Percentiles rank a stretch among this genome's conserved stretches.
These are phyloP conservation scores for Florisuga fusca DNA, from an alignment of 2,797 vertebrate genomes.

Conservation along the genomic window DNA sequence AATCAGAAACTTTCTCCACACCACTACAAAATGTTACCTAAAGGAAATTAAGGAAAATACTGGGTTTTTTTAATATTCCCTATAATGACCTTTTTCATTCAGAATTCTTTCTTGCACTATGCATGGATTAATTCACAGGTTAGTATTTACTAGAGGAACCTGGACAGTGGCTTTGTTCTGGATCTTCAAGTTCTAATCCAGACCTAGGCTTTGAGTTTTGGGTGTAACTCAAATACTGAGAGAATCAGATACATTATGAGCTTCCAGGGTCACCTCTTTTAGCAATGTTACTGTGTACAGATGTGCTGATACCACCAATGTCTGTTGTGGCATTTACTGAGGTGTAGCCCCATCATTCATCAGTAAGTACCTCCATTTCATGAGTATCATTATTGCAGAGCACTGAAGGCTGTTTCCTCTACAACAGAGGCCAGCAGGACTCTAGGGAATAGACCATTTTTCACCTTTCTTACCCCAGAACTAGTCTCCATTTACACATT, in stretches of 20 bases:
- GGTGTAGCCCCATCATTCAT: background rate
- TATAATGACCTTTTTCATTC: background rate
- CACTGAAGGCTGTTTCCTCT: background rate
- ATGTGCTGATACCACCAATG: accelerated
- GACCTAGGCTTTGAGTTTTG: background rate
- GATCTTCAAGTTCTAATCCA: background rate
- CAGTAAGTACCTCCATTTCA: background rate
- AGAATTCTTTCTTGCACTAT: background rate
- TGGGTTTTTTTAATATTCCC: background rate
- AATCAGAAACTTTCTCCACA: background rate
- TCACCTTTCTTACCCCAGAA: background rate
- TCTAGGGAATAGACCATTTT: background rate
- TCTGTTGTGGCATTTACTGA: background rate
- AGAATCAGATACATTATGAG: background rate
- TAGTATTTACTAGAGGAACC: background rate
- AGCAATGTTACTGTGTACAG: accelerated
- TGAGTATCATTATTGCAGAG: background rate
- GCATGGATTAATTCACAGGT: background rate
- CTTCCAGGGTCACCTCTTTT: background rate
- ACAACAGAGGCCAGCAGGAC: background rate
- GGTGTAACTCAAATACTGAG: background rate
- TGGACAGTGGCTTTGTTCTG: background rate
- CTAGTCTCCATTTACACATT: background rate
- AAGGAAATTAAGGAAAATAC: background rate
- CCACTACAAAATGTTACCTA: background rate